Evolutionary conservation across 2,797 vertebrate species (phyloP).

Genomic region (Amblyopsis hoosieri): DNA sequence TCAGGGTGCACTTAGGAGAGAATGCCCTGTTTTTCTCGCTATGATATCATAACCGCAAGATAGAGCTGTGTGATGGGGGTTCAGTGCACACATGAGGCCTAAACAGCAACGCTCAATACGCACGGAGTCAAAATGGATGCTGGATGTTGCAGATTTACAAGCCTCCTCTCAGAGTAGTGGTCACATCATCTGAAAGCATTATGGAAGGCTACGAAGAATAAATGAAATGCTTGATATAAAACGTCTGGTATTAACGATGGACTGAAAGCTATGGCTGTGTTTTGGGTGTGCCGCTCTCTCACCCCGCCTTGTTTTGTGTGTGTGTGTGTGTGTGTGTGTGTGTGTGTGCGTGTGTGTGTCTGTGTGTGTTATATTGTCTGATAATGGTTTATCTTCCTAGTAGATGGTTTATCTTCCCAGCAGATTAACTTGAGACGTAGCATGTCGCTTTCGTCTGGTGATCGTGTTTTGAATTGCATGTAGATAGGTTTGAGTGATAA

Average conservation of each 20-base stretch:
- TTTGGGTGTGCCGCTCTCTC: conserved; percentile 60
- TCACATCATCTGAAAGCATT: conserved; percentile 76
- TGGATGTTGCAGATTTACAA: conserved; percentile 75
- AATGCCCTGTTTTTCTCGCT: conserved; percentile 79
- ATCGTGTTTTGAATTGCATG: conserved; percentile 17
- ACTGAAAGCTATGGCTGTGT: conserved; percentile 51
- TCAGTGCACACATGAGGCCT: conserved; percentile 71
- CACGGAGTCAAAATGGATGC: conserved; percentile 66
- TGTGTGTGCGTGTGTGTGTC: conserved; percentile 5
- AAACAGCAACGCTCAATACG: conserved; percentile 68
- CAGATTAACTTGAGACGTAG: conserved; percentile 29
- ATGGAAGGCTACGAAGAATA: conserved; percentile 68
- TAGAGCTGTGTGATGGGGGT: conserved; percentile 76
- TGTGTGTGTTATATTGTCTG: not conserved
- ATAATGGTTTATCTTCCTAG: conserved; percentile 52
- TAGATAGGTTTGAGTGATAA: conserved; percentile 13
- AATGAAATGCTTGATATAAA: conserved; percentile 78
- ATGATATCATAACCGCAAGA: conserved; percentile 89
- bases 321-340: conserved; percentile 15
- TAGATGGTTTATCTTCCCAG: conserved; percentile 42
- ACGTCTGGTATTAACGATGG: conserved; percentile 72
- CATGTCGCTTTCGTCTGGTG: conserved; percentile 17
- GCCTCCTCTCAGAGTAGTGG: conserved; percentile 68
- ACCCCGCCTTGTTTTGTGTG: conserved; percentile 52
- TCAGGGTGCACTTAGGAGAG: conserved; percentile 83